Conservation (phyloP, 2,888 invertebrate genomes). For the Oscheius sp. region DNA sequence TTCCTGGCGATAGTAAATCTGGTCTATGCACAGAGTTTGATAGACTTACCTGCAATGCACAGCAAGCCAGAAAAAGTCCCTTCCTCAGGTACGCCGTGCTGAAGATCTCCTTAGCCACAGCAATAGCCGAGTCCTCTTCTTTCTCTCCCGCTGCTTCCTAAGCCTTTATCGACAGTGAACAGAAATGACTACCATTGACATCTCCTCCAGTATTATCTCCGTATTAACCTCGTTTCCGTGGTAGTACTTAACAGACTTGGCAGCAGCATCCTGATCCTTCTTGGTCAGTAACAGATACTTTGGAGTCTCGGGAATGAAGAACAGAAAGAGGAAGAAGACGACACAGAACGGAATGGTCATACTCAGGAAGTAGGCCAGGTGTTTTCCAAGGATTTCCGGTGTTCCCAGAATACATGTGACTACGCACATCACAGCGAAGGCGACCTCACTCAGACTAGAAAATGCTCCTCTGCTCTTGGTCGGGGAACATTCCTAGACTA, state of each 20-base stretch:
- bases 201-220: constrained; percentile 53
- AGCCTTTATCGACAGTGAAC: background rate
- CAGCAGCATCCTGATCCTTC: constrained; percentile 42
- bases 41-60: constrained; percentile 44
- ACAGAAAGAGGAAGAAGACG: constrained; percentile 46
- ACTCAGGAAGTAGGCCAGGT: constrained; percentile 52
- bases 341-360: constrained; percentile 57
- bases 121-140: constrained; percentile 28
- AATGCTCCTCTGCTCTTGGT: constrained; percentile 59
- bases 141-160: constrained; percentile 54
- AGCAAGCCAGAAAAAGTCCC: constrained; percentile 49
- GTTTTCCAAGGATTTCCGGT: constrained; percentile 53
- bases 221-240: constrained; percentile 55
- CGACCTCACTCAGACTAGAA: constrained; percentile 59
- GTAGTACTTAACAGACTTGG: constrained; percentile 55
- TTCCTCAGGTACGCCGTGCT: constrained; percentile 55
- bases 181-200: constrained; percentile 43
- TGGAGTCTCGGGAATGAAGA: constrained; percentile 64
- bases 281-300: constrained; percentile 58
- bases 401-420: constrained; percentile 59
- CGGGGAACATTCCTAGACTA: constrained; percentile 63
- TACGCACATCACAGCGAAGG: constrained; percentile 57
- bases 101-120: constrained; percentile 47
- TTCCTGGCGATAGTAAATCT: background rate
- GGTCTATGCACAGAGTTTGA: too few species aligned